Conservation (phyloP, 2,797 vertebrate genomes). For the Anguilla pacifica region DNA sequence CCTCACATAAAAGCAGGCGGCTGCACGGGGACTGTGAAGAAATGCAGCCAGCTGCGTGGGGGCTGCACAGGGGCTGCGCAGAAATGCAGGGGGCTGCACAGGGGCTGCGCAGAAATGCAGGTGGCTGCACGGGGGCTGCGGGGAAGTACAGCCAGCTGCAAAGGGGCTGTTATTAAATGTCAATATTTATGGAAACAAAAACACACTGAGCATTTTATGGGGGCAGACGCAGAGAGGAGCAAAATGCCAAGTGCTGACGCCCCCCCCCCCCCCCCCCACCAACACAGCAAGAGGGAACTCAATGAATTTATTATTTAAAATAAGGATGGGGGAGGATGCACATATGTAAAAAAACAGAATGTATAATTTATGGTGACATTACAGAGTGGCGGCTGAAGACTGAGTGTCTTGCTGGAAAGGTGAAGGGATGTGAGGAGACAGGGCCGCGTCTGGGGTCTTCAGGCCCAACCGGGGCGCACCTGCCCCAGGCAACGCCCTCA, state of each 20-base stretch:
- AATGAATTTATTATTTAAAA: slow-evolving; percentile 47
- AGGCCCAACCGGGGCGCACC: slow-evolving; percentile 1
- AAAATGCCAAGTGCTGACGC: not conserved
- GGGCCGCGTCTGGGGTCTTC: slow-evolving; percentile 20
- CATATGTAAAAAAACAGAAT: slow-evolving; percentile 37
- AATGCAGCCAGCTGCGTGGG: no score
- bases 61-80: no score
- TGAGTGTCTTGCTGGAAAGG: not conserved
- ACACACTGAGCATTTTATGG: not conserved
- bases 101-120: not conserved
- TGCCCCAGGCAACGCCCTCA: slow-evolving; percentile 44
- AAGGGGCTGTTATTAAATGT: not conserved
- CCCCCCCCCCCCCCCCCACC: slow-evolving; percentile 9
- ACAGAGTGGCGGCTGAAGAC: slow-evolving; percentile 26
- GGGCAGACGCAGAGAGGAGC: not conserved
- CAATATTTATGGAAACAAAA: not conserved
- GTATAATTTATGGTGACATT: slow-evolving; percentile 54
- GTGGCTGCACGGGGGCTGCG: not conserved
- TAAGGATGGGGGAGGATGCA: slow-evolving; percentile 31
- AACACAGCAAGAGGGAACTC: not conserved
- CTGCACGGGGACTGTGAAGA: not conserved
- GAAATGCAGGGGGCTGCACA: no score
- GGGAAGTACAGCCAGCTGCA: not conserved
- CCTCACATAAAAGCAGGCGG: not conserved
- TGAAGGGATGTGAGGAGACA: slow-evolving; percentile 27